Conservation (phyloP, 2,888 invertebrate species). For the Ditylenchus weischeri region DNA sequence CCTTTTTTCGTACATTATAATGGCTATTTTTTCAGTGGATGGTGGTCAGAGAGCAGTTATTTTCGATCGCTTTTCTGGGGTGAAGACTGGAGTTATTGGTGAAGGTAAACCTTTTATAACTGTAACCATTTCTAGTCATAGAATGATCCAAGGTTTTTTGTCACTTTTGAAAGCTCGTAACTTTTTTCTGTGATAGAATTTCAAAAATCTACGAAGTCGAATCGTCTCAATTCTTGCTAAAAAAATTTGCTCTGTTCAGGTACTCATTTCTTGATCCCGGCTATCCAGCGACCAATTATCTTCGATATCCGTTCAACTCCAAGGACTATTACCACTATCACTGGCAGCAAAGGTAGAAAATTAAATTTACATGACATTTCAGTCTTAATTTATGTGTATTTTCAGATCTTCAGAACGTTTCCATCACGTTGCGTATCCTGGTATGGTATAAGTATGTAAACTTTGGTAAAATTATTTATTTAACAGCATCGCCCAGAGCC, state of each 20-base stretch:
- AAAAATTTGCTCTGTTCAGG: no score
- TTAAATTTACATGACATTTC: no score
- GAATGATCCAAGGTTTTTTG: no score
- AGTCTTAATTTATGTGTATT: slow-evolving; percentile 23
- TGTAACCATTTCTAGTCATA: no score
- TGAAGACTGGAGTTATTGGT: slow-evolving; percentile 84
- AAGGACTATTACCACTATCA: slow-evolving; percentile 92
- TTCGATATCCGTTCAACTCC: slow-evolving; percentile 95
- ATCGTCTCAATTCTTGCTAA: no score
- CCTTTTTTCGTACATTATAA: background rate
- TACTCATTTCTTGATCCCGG: slow-evolving; percentile 96
- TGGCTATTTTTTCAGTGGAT: slow-evolving; percentile 69
- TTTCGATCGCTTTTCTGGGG: slow-evolving; percentile 93
- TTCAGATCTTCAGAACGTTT: slow-evolving; percentile 96
- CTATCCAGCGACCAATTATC: slow-evolving; percentile 96
- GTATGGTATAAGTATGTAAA: no score
- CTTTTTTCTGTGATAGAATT: no score
- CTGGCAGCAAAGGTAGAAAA: slow-evolving; percentile 82
- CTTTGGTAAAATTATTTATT: no score
- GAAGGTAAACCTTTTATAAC: slow-evolving; percentile 69
- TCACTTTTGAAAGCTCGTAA: no score
- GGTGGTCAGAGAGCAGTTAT: slow-evolving; percentile 98
- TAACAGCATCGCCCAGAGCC: slow-evolving; percentile 79
- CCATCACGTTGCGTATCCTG: slow-evolving; percentile 93
- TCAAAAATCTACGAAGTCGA: no score